These are phyloP conservation scores for Leucopsar rothschildi DNA, from an alignment of 2,113 vertebrate species.

Conservation along the genomic window DNA sequence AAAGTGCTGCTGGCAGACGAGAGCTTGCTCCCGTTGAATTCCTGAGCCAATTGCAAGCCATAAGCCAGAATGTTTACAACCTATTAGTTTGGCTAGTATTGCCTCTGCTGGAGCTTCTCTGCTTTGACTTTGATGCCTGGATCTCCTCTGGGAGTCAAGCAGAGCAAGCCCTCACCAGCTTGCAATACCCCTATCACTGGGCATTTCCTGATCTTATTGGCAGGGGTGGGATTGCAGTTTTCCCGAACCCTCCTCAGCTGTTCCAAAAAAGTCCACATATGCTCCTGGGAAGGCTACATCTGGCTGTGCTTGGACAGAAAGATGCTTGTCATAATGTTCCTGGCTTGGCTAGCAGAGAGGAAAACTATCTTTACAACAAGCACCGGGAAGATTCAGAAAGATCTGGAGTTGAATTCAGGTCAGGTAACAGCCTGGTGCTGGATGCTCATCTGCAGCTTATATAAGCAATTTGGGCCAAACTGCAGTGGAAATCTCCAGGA, in stretches of 20 bases:
- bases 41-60: not conserved
- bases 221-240: not conserved
- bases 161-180: not conserved
- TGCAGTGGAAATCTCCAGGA: constrained; percentile 11
- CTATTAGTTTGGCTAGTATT: not conserved
- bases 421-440: constrained; percentile 15
- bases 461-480: not conserved
- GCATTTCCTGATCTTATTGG: not conserved
- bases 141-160: not conserved
- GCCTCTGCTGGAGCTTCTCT: not conserved
- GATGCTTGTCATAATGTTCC: not conserved
- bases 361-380: not conserved
- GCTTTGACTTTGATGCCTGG: not conserved
- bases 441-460: constrained; percentile 28
- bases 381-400: not conserved
- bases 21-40: not conserved
- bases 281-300: not conserved
- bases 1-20: fast-evolving
- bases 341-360: not conserved
- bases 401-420: constrained; percentile 44
- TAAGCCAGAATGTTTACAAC: not conserved
- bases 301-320: not conserved
- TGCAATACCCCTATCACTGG: not conserved
- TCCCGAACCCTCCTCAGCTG: not conserved
- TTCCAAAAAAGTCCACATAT: not conserved